A percentile compares a stretch with the other conserved stretches of the same genome.
These are phyloP conservation scores for Ganaspis sp. DNA, from an alignment of 1,140 invertebrate species.

Conservation along the genomic window DNA sequence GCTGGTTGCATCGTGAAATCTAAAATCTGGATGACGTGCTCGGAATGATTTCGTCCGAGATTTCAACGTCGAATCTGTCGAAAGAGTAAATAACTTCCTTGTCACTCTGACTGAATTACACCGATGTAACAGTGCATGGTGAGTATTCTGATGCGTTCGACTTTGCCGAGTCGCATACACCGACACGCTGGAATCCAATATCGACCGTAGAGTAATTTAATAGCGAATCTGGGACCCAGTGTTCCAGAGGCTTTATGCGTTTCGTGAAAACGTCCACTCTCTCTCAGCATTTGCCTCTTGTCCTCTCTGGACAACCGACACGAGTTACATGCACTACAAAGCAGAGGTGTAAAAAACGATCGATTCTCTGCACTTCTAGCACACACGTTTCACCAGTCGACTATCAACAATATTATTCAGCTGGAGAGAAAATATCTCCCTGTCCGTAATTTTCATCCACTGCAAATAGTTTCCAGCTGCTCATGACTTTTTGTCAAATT, in stretches of 20 bases:
- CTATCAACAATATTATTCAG: conserved; percentile 5
- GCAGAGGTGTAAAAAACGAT: conserved; percentile 15
- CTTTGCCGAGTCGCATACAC: neutral
- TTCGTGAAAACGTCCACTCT: conserved; percentile 13
- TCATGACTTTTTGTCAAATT: neutral
- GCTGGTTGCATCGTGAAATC: conserved; percentile 19
- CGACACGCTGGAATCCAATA: conserved; percentile 19
- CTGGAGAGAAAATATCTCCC: neutral
- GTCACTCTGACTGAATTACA: conserved; percentile 13
- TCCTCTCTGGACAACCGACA: neutral
- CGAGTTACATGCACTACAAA: conserved; percentile 13
- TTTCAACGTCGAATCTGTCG: conserved; percentile 8
- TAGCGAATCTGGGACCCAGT: neutral
- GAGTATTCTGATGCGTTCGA: conserved; percentile 10
- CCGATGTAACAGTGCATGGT: neutral
- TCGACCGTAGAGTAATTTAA: conserved; percentile 11
- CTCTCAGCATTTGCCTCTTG: neutral
- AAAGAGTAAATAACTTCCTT: conserved; percentile 21
- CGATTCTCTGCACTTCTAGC: neutral
- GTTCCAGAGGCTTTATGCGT: neutral
- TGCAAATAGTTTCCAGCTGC: neutral
- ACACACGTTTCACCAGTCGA: neutral
- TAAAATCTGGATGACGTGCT: conserved; percentile 19
- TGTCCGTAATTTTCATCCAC: neutral
- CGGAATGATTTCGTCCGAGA: conserved; percentile 20